Base-by-base conservation (phyloP, 2,113 vertebrate genomes). In the Hassar affinis region DNA sequence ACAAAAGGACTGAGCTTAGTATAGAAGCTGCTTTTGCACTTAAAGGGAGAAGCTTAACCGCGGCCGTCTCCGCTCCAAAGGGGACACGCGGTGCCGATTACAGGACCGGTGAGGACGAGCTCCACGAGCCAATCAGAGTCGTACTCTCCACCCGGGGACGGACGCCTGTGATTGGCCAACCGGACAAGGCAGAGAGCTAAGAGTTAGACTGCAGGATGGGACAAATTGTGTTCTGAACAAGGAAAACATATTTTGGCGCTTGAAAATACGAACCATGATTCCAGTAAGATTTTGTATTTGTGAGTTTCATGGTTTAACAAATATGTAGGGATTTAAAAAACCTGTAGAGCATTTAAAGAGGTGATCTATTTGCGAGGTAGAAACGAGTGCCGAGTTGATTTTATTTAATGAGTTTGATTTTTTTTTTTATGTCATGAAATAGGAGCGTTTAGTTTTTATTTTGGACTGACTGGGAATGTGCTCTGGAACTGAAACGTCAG, bases 11-110 rank as follows among this genome's bases (percentile, higher is more conserved):
- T 80, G 89, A 89, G 84, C 87, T 89, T 90, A 90, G 88, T 88
- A 79, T 91, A 91, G 88, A 88, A 92, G 89, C 89, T 88, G 91
- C 91, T 90, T 90, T 90, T 90, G 92, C 93, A 93, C 92, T 93
- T 91, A 88, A 81, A 72, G 78, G 80, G 77, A 85, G 90, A 87
- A 52, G 89, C 85, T 64, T 88, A 84, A 91, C 84, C 12, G 87
- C 80, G 85, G 86, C 90, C 88, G 20, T 86, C 85, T 78, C 54
- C 81, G 86, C 83, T 38, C 17, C 84, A 74, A 45, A 6, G 52
- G 45, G 69, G 64, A 71, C 52, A 20, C 12, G 10, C 3, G 83
- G 88, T 80, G 83, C 78, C 38, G 79, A 66, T 64, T 35, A 64
- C 81, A 66, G 79, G 78, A 80, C 76, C 77, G 10, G 33, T 49